phyloP scores from a whole-genome alignment of 2,797 vertebrate genomes.

The Vespertilio murinus region DNA sequence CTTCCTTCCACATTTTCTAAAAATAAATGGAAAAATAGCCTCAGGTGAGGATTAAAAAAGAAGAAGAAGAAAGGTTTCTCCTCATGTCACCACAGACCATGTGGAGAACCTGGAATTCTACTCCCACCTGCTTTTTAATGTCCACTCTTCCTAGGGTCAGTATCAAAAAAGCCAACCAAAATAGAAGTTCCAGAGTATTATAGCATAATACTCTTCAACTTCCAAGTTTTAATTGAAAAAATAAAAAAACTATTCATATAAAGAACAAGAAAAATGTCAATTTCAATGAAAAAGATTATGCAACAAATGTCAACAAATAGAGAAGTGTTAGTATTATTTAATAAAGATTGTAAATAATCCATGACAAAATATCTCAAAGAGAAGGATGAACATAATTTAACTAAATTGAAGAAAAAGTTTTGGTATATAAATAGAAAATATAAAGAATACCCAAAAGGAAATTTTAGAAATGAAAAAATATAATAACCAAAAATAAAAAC shows the following conservation, averaged over 20 bases:
- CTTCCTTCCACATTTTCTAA: too few relatives aligned
- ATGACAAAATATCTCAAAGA: neutral
- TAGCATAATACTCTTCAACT: neutral
- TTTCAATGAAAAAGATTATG: neutral
- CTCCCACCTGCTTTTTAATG: neutral
- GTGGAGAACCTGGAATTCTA: neutral
- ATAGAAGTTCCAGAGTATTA: neutral
- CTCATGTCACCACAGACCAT: neutral
- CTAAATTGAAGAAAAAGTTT: neutral
- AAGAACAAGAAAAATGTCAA: neutral
- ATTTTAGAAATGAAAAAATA: neutral
- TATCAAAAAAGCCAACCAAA: neutral
- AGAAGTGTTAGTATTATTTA: neutral
- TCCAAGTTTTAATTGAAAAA: neutral
- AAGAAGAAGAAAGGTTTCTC: neutral
- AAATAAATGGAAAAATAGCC: too few relatives aligned
- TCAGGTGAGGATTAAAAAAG: too few relatives aligned
- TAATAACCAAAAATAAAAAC: neutral
- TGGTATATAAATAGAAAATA: neutral
- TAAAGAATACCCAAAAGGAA: neutral
- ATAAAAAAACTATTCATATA: neutral
- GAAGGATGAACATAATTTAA: neutral
- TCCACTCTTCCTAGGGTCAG: neutral
- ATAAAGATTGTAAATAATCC: neutral
- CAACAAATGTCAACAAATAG: neutral